phyloP scores from a whole-genome alignment of 2,113 vertebrate genomes.

The Stercorarius parasiticus region DNA sequence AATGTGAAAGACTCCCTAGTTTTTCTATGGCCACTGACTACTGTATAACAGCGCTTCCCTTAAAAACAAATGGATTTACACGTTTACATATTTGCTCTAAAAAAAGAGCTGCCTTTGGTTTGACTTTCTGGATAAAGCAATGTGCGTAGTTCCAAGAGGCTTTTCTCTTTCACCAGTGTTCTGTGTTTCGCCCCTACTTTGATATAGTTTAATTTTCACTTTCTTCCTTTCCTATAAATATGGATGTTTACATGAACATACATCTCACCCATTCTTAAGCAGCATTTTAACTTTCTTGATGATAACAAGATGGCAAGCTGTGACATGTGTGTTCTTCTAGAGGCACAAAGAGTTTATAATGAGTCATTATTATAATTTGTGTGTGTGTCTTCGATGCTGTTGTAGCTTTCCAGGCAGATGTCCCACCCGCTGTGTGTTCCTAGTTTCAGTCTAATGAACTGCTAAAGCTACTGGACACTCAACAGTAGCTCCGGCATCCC shows the following conservation, averaged over 20 bases:
- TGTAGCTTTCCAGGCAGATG: slow-evolving; percentile 16
- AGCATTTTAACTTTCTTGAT: neutral
- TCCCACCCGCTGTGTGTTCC: slow-evolving; percentile 17
- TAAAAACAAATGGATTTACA: neutral
- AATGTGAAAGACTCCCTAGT: neutral
- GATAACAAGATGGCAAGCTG: slow-evolving; percentile 49
- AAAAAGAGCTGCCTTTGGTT: neutral
- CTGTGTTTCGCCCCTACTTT: neutral
- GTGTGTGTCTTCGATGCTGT: slow-evolving; percentile 30
- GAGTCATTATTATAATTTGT: slow-evolving; percentile 51
- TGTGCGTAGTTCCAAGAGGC: neutral
- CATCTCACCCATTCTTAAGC: neutral
- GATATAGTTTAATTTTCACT: neutral
- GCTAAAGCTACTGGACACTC: slow-evolving; percentile 24
- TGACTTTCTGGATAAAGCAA: neutral
- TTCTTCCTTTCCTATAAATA: neutral
- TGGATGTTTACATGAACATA: neutral
- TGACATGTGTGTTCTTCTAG: slow-evolving; percentile 6
- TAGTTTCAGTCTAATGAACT: slow-evolving; percentile 45
- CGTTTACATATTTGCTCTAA: neutral
- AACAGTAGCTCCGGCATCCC: neutral
- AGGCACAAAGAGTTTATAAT: slow-evolving; percentile 23
- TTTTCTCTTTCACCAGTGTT: neutral
- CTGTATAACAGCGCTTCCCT: neutral
- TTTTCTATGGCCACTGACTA: neutral